A percentile compares a stretch with the other conserved stretches of the same genome.
These are phyloP conservation scores for Colletes latitarsis DNA, from an alignment of 1,140 invertebrate species.

Conservation along the genomic window DNA sequence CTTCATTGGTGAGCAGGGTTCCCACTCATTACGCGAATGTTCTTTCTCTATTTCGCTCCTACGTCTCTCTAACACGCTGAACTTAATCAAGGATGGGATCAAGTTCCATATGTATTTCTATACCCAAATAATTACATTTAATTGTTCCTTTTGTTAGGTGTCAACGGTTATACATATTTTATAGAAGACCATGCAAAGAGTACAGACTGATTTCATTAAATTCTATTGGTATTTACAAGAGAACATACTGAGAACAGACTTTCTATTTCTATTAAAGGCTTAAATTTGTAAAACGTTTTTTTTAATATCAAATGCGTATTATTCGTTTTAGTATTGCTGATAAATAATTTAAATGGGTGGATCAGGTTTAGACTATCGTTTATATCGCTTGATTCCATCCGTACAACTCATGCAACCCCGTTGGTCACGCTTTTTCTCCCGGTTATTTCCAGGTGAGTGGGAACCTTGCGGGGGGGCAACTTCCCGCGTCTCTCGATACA, in stretches of 20 bases:
- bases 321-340: no score
- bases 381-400: conserved; percentile 52
- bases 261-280: no score
- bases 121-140: no score
- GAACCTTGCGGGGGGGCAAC: conserved; percentile 79
- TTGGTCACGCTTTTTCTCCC: conserved; percentile 78
- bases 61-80: conserved; percentile 4
- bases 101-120: conserved; percentile 15
- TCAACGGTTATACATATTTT: no score
- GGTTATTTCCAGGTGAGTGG: conserved; percentile 81
- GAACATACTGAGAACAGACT: no score
- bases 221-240: no score
- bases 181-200: no score
- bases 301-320: no score
- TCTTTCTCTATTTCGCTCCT: not conserved
- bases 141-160: not conserved
- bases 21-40: conserved; percentile 74
- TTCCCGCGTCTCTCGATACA: conserved; percentile 77
- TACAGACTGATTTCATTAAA: not conserved
- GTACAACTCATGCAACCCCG: conserved; percentile 50
- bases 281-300: no score
- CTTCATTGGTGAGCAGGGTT: conserved; percentile 71
- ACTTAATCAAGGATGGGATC: conserved; percentile 43
- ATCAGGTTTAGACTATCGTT: conserved; percentile 7
- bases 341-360: no score